Base-by-base conservation (phyloP, 2,888 invertebrate species). In the Nebria brevicollis region DNA sequence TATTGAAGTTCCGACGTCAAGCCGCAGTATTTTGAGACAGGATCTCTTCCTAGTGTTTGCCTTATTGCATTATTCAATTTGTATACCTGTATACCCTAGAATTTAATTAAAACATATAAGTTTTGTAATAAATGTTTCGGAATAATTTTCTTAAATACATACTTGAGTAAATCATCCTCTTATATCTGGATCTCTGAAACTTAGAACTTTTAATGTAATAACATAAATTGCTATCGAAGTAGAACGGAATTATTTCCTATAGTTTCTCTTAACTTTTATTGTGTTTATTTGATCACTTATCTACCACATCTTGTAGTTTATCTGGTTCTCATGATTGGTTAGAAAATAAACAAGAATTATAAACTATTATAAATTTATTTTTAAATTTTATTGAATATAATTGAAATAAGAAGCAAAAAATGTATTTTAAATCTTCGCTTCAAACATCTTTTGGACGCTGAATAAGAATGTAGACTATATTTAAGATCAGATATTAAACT, bases 91-190 rank as follows among this genome's bases (percentile, higher is more conserved):
- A 73, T 7, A 6, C n/a, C 54, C 13, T 15, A 41, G 72, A 74
- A 75, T 79, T 79, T 79, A 79, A 79, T 79, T 79, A 79, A 79
- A 79, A 75, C 79, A 66, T 79, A 79, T 43, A 79, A 75, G 68
- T 79, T 79, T 79, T 75, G 42, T 68, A 79, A 79, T 74, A 79
- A 79, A 79, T 74, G 79, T 75, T 75, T 73, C 15, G 41, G 26
- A 73, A 73, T 73, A 41, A 73, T 42, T 73, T 73, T 73, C 41
- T n/a, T 73, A 11, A 15, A n/a, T 15, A 7, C 41, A 75, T n/a
- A 13, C 66, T 41, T 8, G 68, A 8, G 11, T 54, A 54, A 11
- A 54, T 25, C 64, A 66, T n/a, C 77, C 54, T 70, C 77, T 66
- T 78, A 77, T 66, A 13, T 72, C 77, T 34, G 65, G 34, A 76